Evolutionary conservation across 2,888 invertebrate genomes (phyloP).

Genomic region (Brenthis hecate): DNA sequence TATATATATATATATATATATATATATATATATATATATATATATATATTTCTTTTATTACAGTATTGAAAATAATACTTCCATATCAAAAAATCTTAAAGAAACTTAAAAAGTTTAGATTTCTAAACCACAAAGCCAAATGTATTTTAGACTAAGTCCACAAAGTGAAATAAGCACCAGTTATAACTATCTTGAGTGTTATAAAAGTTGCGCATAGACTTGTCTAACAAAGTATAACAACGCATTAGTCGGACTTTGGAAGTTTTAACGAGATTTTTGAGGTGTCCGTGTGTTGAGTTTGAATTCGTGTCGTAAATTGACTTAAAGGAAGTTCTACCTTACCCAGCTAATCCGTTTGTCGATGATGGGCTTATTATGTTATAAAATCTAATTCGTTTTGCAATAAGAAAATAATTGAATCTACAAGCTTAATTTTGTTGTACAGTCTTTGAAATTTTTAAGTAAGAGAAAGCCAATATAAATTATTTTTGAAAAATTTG

Average conservation of each 20-base stretch:
- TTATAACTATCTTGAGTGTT: slow-evolving; percentile 3
- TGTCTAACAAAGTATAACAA: slow-evolving; percentile 14
- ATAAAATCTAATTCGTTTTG: background rate
- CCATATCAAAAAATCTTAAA: background rate
- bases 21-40: too few relatives aligned
- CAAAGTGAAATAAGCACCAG: background rate
- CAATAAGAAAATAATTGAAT: background rate
- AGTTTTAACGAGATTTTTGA: slow-evolving; percentile 74
- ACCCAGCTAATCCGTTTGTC: slow-evolving; percentile 3
- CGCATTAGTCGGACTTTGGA: slow-evolving; percentile 40
- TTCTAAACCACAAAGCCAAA: background rate
- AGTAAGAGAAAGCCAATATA: background rate
- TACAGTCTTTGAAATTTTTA: background rate
- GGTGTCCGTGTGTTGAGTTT: slow-evolving; percentile 52
- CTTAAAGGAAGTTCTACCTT: slow-evolving; percentile 55
- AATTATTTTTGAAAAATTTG: background rate
- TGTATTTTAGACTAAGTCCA: background rate
- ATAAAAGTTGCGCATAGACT: slow-evolving; percentile 3
- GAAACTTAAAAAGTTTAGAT: background rate
- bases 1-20: too few relatives aligned
- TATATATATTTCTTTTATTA: too few relatives aligned
- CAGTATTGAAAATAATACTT: too few relatives aligned
- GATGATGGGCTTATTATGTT: background rate
- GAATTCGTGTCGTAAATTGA: slow-evolving; percentile 62
- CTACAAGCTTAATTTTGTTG: background rate